Conservation (phyloP, 2,797 vertebrate genomes). For the Neosilurus hyrtlii region DNA sequence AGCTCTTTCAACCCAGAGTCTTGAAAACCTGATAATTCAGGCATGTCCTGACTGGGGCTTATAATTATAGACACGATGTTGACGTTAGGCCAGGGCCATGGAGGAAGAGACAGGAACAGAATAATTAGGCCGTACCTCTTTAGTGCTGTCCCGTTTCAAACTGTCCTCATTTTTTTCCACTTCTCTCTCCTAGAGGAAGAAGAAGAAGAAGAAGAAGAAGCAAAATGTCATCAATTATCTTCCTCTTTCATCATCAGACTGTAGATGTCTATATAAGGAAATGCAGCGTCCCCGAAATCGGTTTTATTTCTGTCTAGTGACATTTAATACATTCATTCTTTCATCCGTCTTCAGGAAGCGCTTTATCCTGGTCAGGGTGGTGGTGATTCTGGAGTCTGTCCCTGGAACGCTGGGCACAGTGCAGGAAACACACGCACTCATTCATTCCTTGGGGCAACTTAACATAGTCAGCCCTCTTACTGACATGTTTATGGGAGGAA, state of each 20-base stretch:
- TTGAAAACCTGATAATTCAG: neutral
- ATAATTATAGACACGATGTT: constrained; percentile 27
- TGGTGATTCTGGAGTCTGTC: neutral
- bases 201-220: constrained; percentile 13
- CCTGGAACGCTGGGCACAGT: neutral
- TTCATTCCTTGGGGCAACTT: neutral
- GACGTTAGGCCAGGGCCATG: neutral
- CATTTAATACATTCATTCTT: constrained; percentile 7
- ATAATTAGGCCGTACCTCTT: constrained; percentile 51
- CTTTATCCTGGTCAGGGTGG: constrained; percentile 11
- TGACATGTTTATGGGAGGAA: neutral
- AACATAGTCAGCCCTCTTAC: neutral
- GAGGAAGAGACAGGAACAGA: constrained; percentile 17
- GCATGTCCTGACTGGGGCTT: constrained; percentile 10
- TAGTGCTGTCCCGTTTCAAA: constrained; percentile 47
- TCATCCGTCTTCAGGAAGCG: neutral
- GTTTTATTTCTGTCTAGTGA: constrained; percentile 12
- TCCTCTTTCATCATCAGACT: constrained; percentile 21
- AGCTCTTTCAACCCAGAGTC: neutral
- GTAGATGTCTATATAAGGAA: constrained; percentile 7
- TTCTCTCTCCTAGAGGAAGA: constrained; percentile 45
- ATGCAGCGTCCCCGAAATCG: neutral
- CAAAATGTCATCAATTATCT: constrained; percentile 33
- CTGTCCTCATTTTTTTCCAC: constrained; percentile 48
- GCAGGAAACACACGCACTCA: neutral